Evolutionary conservation across 1,140 invertebrate species (phyloP), one percentile per base, ranked within the genome.

Genomic region (Camponotus pennsylvanicus): DNA sequence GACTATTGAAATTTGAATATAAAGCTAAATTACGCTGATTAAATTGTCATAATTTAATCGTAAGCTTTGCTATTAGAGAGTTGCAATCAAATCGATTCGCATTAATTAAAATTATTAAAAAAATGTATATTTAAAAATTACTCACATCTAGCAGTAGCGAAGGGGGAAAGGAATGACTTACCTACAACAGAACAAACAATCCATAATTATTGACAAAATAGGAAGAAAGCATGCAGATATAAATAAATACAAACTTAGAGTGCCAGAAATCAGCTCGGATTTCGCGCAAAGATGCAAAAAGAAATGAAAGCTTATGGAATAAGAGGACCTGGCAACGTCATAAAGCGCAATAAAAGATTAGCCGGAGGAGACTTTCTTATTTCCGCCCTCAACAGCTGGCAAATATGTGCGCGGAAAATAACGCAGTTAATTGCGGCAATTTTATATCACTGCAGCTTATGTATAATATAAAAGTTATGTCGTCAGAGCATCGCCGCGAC

Each of bases 121-220:
- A 59, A 59, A 4, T 71, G 15, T 49, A 55, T 27, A 8, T 59
- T 67, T 21, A 45, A 73, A 59, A 42, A 42, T 61, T 61, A 71
- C 79, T 82, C 37, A 82, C 79, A 18, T 45, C 8, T 15, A 49
- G 34, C 34, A 59, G 7, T 2, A 15, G 11, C 0, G n/a, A 3
- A 11, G n/a, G 32, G 77, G 1, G 40, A 37, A 34, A 40, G 6
- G 3, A 2, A 18, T 21, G 37, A 89, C 87, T 89, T 86, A 89
- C 88, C 88, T 89, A 70, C 0, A 89, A 89, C 88, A 89, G 45
- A 86, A 80, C 61, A 61, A 45, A 32, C 4, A 55, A 77, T 67
- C 9, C 61, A 13, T 63, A 21, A 21, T 82, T 73, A 45, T 73
- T 61, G 21, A 34, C 11, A 34, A 59, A 4, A 6, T 18, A 55